These are phyloP conservation scores for Barbus barbus DNA, from an alignment of 2,113 vertebrate species.

Conservation along the genomic window DNA sequence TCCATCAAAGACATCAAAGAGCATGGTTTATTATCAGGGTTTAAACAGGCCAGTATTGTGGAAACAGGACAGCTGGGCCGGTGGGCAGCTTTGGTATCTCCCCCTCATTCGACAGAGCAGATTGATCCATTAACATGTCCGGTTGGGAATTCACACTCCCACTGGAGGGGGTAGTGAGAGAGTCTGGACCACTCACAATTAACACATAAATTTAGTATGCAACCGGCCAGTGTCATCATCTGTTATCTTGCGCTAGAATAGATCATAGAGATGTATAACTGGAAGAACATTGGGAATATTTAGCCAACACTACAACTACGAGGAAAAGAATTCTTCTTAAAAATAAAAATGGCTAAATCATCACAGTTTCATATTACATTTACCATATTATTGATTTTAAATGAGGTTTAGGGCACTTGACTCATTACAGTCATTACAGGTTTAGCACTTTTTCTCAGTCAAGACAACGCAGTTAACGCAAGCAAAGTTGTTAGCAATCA, in stretches of 20 bases:
- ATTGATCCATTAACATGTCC: constrained; percentile 67
- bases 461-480: neutral
- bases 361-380: neutral
- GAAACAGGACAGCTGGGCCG: constrained; percentile 54
- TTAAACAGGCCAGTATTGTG: constrained; percentile 51
- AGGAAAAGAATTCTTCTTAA: neutral
- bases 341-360: neutral
- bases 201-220: constrained; percentile 70
- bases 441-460: neutral
- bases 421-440: neutral
- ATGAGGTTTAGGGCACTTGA: neutral
- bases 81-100: constrained; percentile 34
- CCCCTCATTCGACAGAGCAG: constrained; percentile 48
- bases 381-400: neutral
- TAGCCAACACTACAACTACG: neutral
- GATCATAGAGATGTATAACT: neutral
- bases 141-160: constrained; percentile 71
- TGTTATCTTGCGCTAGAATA: neutral
- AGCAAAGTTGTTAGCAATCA: neutral
- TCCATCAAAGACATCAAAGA: constrained; percentile 64
- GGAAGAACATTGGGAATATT: neutral
- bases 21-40: constrained; percentile 65
- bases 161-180: constrained; percentile 66
- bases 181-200: constrained; percentile 68
- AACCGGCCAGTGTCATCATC: constrained; percentile 34